Percentiles rank a stretch among this genome's conserved stretches.
phyloP scores from a whole-genome alignment of 2,888 invertebrate genomes.

The Priocnemis perturbator region DNA sequence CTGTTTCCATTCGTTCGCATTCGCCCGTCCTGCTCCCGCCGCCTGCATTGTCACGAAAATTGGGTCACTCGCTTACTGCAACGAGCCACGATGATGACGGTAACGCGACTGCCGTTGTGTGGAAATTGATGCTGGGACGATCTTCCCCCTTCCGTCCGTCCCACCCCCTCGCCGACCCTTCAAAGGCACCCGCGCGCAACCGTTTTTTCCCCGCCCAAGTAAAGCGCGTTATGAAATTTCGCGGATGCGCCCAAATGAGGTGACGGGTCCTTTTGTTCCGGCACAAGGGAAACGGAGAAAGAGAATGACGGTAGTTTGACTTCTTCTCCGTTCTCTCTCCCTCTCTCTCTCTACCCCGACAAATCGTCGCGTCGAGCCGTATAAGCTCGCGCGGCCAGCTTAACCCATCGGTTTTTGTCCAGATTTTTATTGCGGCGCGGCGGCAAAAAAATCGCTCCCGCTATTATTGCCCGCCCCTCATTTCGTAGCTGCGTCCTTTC shows the following conservation, averaged over 20 bases:
- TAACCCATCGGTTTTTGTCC: no score
- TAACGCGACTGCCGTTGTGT: constrained; percentile 14
- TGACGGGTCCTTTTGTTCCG: no score
- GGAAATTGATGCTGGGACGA: constrained; percentile 40
- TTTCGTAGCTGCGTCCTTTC: neutral
- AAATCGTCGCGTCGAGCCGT: no score
- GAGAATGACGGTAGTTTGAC: neutral
- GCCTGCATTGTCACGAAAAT: constrained; percentile 59
- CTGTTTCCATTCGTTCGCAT: constrained; percentile 37
- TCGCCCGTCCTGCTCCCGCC: constrained; percentile 4
- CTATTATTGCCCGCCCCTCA: constrained; percentile 4
- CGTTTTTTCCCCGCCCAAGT: no score
- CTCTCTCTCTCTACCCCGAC: neutral
- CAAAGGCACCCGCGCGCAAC: constrained; percentile 9
- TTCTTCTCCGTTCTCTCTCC: neutral
- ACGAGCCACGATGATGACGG: constrained; percentile 38
- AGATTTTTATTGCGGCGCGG: no score
- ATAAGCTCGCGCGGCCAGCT: no score
- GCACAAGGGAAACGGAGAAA: no score
- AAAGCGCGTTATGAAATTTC: no score
- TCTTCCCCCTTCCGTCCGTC: neutral
- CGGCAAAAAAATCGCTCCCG: no score
- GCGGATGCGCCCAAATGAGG: no score
- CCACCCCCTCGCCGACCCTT: constrained; percentile 1
- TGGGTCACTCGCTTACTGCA: constrained; percentile 54